Percentiles rank a stretch among this genome's conserved stretches.
phyloP scores from a whole-genome alignment of 2,113 vertebrate species.

The Apteryx owenii region DNA sequence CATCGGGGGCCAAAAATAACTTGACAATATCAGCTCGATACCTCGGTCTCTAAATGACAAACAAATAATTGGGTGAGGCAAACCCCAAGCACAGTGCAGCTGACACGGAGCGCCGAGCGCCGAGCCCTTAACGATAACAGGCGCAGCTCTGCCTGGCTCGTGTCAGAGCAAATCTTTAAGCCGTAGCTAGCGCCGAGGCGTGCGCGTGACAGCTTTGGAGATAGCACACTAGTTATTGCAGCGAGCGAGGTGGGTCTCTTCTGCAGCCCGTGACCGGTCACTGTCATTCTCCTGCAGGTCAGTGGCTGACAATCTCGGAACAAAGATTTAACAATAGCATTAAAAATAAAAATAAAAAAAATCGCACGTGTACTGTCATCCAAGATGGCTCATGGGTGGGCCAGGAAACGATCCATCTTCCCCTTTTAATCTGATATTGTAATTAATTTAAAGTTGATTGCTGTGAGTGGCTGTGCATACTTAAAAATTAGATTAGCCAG shows the following conservation, averaged over 20 bases:
- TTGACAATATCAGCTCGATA: constrained; percentile 75
- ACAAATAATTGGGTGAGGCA: constrained; percentile 87
- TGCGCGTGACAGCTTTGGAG: constrained; percentile 59
- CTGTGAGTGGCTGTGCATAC: not conserved
- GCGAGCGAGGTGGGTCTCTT: not conserved
- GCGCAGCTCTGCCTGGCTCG: constrained; percentile 58
- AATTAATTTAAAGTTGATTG: constrained; percentile 38
- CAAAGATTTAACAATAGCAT: not conserved
- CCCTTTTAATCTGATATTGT: not conserved
- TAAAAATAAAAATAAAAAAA: not conserved
- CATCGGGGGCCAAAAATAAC: constrained; percentile 72
- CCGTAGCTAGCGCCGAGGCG: constrained; percentile 38
- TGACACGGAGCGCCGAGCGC: constrained; percentile 45
- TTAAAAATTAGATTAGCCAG: constrained; percentile 21
- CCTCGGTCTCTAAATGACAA: constrained; percentile 77
- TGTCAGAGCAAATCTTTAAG: constrained; percentile 80
- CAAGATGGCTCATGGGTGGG: not conserved
- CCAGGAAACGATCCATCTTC: not conserved
- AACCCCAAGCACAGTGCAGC: constrained; percentile 66
- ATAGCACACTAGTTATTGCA: constrained; percentile 58
- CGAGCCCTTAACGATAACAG: constrained; percentile 67
- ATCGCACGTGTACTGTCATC: not conserved
- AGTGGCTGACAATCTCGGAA: not conserved
- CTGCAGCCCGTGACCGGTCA: constrained; percentile 8
- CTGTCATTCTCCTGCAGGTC: constrained; percentile 60